phyloP scores from a whole-genome alignment of 2,797 vertebrate species.

The Hozukius guyotensis region DNA sequence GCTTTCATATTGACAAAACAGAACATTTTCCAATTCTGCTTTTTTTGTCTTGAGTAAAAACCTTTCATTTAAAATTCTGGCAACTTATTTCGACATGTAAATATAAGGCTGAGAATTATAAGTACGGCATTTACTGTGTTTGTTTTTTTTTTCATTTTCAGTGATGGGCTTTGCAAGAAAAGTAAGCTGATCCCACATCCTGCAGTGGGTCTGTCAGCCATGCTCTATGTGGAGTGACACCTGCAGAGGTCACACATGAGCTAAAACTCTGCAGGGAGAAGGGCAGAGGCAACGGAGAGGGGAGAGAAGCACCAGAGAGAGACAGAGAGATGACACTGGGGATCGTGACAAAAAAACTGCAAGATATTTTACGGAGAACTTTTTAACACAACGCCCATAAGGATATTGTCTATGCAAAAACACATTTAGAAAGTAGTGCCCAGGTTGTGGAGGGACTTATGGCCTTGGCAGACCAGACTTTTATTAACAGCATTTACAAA shows the following conservation, averaged over 20 bases:
- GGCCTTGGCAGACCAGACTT: too few relatives aligned
- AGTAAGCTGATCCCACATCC: not conserved
- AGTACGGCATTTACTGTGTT: not conserved
- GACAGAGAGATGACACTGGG: not conserved
- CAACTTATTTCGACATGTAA: not conserved
- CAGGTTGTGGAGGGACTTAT: not conserved
- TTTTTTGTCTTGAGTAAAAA: not conserved
- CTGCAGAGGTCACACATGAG: constrained; percentile 77
- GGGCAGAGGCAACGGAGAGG: constrained; percentile 44
- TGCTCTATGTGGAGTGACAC: constrained; percentile 50
- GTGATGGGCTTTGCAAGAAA: not conserved
- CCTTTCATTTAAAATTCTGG: not conserved
- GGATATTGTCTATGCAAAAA: not conserved
- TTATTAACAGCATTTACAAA: not conserved
- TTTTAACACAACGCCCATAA: not conserved
- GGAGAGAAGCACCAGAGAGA: constrained; percentile 28
- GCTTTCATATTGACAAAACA: not conserved
- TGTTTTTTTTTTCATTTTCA: not conserved
- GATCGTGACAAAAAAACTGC: not conserved
- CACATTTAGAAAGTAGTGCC: not conserved
- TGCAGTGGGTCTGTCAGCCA: not conserved
- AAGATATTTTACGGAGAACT: not conserved
- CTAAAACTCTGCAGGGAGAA: constrained; percentile 53
- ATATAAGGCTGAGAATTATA: not conserved
- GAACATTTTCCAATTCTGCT: not conserved